Evolutionary conservation across 1,140 invertebrate genomes (phyloP).

Genomic region (Macrotrachela quadricornifera): DNA sequence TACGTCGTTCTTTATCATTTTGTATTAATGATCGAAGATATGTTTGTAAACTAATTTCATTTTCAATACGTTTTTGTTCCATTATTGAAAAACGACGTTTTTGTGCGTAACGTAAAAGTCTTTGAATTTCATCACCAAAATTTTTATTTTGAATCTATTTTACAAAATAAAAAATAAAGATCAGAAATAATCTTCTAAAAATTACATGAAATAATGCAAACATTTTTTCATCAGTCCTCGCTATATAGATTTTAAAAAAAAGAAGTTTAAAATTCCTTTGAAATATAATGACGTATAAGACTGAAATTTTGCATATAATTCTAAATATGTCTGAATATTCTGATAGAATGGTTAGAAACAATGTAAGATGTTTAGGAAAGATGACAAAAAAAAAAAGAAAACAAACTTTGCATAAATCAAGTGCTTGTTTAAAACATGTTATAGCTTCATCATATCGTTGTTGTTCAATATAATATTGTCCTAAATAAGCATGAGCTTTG

Average conservation of each 20-base stretch:
- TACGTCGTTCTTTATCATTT: constrained; percentile 46
- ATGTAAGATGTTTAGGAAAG: too few species aligned
- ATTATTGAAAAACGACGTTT: constrained; percentile 72
- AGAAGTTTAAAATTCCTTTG: too few species aligned
- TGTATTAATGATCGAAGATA: constrained; percentile 69
- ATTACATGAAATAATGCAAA: too few species aligned
- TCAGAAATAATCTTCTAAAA: too few species aligned
- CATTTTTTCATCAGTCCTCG: too few species aligned
- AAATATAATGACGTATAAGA: too few species aligned
- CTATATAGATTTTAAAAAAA: too few species aligned
- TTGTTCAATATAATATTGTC: constrained; percentile 62
- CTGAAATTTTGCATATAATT: too few species aligned
- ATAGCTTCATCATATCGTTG: constrained; percentile 77
- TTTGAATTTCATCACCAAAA: constrained; percentile 90
- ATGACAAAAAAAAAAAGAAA: too few species aligned
- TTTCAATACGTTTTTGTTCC: constrained; percentile 72
- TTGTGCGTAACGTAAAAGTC: constrained; percentile 58
- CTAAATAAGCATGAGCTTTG: constrained; percentile 85
- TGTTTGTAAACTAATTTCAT: constrained; percentile 58
- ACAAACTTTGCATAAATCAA: constrained; percentile 78
- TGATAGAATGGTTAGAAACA: too few species aligned
- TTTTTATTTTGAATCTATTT: constrained; percentile 47
- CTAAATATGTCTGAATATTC: too few species aligned
- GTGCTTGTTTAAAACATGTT: constrained; percentile 73
- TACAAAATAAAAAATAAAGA: too few species aligned